Percentiles rank a stretch among this genome's conserved stretches.
Evolutionary conservation across 2,888 invertebrate genomes (phyloP).

Genomic region (Dolichomitus sp.): DNA sequence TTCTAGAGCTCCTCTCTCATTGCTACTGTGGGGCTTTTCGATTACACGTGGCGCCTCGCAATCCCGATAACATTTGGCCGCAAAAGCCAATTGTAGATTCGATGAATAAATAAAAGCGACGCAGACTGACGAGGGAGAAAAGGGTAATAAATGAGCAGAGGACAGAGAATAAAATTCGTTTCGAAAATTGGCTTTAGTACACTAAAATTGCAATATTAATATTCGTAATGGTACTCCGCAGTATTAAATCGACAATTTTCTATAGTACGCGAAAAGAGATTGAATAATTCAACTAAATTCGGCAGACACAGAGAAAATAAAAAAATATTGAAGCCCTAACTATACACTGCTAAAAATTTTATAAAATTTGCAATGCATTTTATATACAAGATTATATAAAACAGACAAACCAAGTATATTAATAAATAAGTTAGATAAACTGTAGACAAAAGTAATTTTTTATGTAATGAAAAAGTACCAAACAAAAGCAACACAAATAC

Average conservation of each 20-base stretch:
- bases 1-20: constrained; percentile 15
- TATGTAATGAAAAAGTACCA: too few relatives aligned
- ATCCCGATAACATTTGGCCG: constrained; percentile 51
- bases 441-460: too few relatives aligned
- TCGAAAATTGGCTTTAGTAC: background rate
- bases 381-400: too few relatives aligned
- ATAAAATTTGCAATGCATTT: too few relatives aligned
- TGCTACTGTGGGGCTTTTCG: constrained; percentile 42
- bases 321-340: too few relatives aligned
- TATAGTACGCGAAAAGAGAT: background rate
- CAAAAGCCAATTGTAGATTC: constrained; percentile 62
- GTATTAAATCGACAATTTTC: background rate
- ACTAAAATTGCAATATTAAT: background rate
- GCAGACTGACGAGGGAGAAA: constrained; percentile 1
- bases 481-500: too few relatives aligned
- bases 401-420: too few relatives aligned
- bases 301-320: too few relatives aligned
- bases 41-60: constrained; percentile 41
- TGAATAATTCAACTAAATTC: background rate
- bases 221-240: background rate
- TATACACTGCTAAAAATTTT: too few relatives aligned
- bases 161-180: background rate
- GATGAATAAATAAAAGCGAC: constrained; percentile 60
- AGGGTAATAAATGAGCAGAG: background rate
- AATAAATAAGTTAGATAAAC: too few relatives aligned